Base-by-base conservation (phyloP, 2,797 vertebrate species). In the Gambelia wislizenii region DNA sequence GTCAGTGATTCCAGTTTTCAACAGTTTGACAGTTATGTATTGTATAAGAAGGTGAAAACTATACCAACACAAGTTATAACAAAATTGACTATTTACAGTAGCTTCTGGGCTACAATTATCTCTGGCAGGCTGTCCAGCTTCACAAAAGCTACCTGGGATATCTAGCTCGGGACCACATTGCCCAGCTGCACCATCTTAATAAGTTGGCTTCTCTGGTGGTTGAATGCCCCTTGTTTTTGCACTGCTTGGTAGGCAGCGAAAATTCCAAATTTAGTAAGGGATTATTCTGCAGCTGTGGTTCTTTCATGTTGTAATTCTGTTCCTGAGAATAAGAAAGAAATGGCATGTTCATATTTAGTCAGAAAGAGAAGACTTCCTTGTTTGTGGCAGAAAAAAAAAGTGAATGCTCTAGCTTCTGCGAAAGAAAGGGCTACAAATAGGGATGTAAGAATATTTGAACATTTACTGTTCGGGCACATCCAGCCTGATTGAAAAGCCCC, bases 351-450 rank as follows among this genome's bases (percentile, higher is more conserved):
- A 81, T 54, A n/a, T 52, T 9, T 49, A 79, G n/a, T 1, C 52
- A 2, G 0, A 0, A 83, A 30, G 47, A 42, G 85, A 80, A 8
- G 0, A 0, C 30, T 27, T 54, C 64, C 13, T 27, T 12, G 77
- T 2, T 78, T 8, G 67, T 52, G 44, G 67, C 0, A 27, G 20
- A 27, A 20, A 20, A 30, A 64, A 30, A 59, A 59, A 59, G 18
- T n/a, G 59, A 25, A 30, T 13, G 8, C 20, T 20, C 16, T 6
- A 22, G 4, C 22, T 59, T 59, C 56, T 59, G 20, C 56, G 18
- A 59, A 20, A 59, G 56, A 59, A 59, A 22, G 20, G 22, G 18
- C 64, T 33, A 12, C 64, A 67, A 30, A 67, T 67, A 67, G 27
- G 64, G 9, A 30, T 30, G 27, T 30, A 67, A 10, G 3, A 30